Conservation (phyloP, 2,888 invertebrate genomes). For the Acronicta alni region DNA sequence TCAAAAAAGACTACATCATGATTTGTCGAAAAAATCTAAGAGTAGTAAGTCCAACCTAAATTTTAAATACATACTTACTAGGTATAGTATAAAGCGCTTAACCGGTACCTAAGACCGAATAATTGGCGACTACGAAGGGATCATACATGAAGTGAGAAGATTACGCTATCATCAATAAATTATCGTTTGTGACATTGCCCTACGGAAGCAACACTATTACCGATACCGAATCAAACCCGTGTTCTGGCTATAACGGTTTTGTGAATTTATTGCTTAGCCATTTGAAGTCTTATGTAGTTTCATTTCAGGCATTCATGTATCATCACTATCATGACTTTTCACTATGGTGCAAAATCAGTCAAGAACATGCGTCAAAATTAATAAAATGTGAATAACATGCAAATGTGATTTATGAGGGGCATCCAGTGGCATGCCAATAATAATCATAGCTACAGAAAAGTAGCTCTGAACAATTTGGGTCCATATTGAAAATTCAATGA, state of each 20-base stretch:
- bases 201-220: neutral
- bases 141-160: conserved; percentile 8
- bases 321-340: conserved; percentile 15
- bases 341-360: conserved; percentile 46
- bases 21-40: conserved; percentile 48
- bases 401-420: conserved; percentile 41
- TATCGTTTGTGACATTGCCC: conserved; percentile 17
- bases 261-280: neutral
- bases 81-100: conserved; percentile 8
- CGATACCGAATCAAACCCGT: neutral
- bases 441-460: conserved; percentile 18
- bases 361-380: conserved; percentile 50
- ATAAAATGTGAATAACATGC: conserved; percentile 50
- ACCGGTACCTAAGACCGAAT: neutral
- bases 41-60: conserved; percentile 45
- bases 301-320: conserved; percentile 12
- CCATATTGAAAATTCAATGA: conserved; percentile 24
- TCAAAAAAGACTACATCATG: conserved; percentile 45
- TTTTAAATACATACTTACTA: conserved; percentile 3
- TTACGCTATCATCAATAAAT: conserved; percentile 4
- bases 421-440: conserved; percentile 29
- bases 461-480: conserved; percentile 23
- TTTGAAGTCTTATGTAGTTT: too few relatives aligned
- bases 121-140: conserved; percentile 1
- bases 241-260: conserved; percentile 2